Conservation (phyloP, 2,797 vertebrate genomes). For the Rhodeus uyekii region DNA sequence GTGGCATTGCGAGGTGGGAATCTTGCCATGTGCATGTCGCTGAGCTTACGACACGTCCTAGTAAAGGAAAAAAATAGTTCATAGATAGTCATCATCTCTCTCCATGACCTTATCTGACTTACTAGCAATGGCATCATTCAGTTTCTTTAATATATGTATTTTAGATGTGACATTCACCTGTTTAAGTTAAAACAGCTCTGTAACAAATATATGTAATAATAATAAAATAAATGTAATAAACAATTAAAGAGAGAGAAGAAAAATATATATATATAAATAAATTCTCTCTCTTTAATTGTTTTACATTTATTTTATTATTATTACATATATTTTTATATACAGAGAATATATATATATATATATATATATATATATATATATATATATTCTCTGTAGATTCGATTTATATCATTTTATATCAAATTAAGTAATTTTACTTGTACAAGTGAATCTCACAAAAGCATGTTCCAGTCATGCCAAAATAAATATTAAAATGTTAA, state of each 20-base stretch:
- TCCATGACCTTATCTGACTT: neutral
- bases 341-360: no score
- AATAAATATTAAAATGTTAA: neutral
- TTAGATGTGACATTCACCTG: neutral
- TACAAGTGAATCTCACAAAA: neutral
- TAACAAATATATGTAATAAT: neutral
- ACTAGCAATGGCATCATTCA: neutral
- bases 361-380: neutral
- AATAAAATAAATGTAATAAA: neutral
- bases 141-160: neutral
- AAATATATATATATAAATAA: neutral
- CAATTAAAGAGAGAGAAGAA: no score
- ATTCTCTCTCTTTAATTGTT: no score
- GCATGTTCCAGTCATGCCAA: neutral
- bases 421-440: neutral
- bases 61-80: constrained; percentile 11
- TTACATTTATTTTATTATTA: no score
- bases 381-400: neutral
- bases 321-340: neutral
- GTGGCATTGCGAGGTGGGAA: neutral
- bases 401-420: neutral
- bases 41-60: constrained; percentile 38
- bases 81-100: constrained; percentile 8
- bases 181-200: neutral
- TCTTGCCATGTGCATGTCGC: constrained; percentile 52